Evolutionary conservation across 2,888 invertebrate genomes (phyloP).

Genomic region (Ferrisia virgata): DNA sequence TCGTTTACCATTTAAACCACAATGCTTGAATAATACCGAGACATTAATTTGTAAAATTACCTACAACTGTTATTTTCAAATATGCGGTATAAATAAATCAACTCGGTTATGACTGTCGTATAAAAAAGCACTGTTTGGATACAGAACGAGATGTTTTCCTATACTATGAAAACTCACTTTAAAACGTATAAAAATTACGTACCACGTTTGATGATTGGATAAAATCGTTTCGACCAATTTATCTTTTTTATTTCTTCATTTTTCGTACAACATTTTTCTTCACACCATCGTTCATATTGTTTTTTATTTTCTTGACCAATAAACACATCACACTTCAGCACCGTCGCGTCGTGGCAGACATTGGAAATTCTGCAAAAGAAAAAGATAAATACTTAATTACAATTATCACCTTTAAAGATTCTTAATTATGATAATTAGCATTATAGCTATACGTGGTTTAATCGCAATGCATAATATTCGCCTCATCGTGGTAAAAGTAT

Average conservation of each 20-base stretch:
- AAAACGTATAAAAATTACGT: too few relatives aligned
- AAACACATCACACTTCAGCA: too few relatives aligned
- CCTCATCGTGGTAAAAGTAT: not conserved
- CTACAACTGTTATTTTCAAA: slow-evolving; percentile 32
- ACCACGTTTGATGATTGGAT: too few relatives aligned
- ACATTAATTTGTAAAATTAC: slow-evolving; percentile 39
- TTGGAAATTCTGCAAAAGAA: not conserved
- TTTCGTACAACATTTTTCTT: too few relatives aligned
- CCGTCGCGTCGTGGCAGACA: too few relatives aligned
- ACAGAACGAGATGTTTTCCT: not conserved
- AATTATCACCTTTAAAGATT: not conserved
- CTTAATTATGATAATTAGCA: not conserved
- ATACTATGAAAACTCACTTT: too few relatives aligned
- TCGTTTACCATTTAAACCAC: slow-evolving; percentile 36
- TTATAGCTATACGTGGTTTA: not conserved
- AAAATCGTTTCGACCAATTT: too few relatives aligned
- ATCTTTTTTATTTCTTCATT: too few relatives aligned
- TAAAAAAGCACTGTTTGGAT: not conserved
- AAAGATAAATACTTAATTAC: not conserved
- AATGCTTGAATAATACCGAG: slow-evolving; percentile 7
- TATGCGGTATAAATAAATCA: not conserved
- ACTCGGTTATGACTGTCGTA: not conserved
- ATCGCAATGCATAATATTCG: not conserved
- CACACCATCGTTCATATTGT: too few relatives aligned
- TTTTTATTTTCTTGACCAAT: too few relatives aligned